Evolutionary conservation across 1,140 invertebrate species (phyloP).

Genomic region (Elymnias hypermnestra): DNA sequence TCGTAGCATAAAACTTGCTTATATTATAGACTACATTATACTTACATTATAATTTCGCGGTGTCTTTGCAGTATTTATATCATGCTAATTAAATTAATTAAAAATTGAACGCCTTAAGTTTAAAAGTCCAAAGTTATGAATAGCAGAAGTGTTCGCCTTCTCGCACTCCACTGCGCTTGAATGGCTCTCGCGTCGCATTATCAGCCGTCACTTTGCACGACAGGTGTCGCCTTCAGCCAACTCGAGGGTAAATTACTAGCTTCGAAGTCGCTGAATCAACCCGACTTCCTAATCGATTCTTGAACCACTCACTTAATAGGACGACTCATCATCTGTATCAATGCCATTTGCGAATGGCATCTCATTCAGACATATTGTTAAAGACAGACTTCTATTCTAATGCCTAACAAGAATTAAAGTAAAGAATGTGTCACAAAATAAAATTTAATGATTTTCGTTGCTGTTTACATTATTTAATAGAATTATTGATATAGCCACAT

Average conservation of each 20-base stretch:
- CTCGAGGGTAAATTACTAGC: conserved; percentile 75
- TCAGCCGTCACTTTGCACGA: conserved; percentile 70
- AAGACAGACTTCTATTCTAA: too few species aligned
- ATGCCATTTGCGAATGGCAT: conserved; percentile 14
- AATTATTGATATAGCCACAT: too few species aligned
- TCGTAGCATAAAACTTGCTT: conserved; percentile 40
- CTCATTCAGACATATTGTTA: background rate
- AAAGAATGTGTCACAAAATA: too few species aligned
- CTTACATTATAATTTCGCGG: background rate
- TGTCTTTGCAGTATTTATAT: too few species aligned
- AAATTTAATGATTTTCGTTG: background rate
- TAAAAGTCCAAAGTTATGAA: conserved; percentile 20
- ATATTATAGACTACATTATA: too few species aligned
- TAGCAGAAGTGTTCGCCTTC: conserved; percentile 38
- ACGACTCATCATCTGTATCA: conserved; percentile 39
- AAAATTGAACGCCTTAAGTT: background rate
- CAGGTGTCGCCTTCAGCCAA: conserved; percentile 74
- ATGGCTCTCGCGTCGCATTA: conserved; percentile 71
- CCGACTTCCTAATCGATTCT: conserved; percentile 69
- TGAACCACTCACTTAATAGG: conserved; percentile 53
- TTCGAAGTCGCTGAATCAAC: conserved; percentile 72
- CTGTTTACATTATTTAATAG: background rate
- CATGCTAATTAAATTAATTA: background rate
- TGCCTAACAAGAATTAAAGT: too few species aligned
- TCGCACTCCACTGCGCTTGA: conserved; percentile 59